These are phyloP conservation scores for Gymnarchus niloticus DNA, from an alignment of 2,113 vertebrate genomes.

Conservation along the genomic window DNA sequence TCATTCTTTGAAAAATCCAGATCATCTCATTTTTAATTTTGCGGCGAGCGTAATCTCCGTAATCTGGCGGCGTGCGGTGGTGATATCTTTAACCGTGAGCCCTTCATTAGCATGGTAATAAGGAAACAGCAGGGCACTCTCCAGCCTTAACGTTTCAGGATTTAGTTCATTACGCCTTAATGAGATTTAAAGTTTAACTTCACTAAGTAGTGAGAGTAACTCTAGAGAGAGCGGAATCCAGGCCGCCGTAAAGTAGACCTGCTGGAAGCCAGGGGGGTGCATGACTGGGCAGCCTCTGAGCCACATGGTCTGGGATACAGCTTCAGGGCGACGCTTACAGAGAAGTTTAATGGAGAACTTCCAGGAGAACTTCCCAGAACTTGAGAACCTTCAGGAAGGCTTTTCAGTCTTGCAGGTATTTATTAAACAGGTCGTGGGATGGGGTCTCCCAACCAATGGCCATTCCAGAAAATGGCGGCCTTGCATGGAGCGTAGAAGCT, in stretches of 20 bases:
- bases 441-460: neutral
- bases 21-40: constrained; percentile 35
- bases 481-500: neutral
- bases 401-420: neutral
- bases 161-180: constrained; percentile 72
- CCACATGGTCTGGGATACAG: neutral
- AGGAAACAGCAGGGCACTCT: constrained; percentile 63
- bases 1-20: constrained; percentile 20
- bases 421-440: neutral
- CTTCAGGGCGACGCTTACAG: neutral
- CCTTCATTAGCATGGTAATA: constrained; percentile 71
- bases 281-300: too few relatives aligned
- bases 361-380: neutral
- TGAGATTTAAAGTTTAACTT: constrained; percentile 67
- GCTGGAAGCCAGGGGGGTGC: neutral
- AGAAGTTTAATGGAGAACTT: neutral
- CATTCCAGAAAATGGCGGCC: constrained; percentile 4
- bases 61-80: constrained; percentile 45
- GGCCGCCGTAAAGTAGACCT: neutral
- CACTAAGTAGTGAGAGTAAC: constrained; percentile 25
- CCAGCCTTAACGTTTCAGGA: constrained; percentile 53
- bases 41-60: constrained; percentile 32
- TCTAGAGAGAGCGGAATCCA: neutral
- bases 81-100: constrained; percentile 54
- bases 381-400: neutral